A percentile compares a stretch with the other conserved stretches of the same genome.
Conservation (phyloP, 2,113 vertebrate genomes). For the Mastomys coucha region DNA sequence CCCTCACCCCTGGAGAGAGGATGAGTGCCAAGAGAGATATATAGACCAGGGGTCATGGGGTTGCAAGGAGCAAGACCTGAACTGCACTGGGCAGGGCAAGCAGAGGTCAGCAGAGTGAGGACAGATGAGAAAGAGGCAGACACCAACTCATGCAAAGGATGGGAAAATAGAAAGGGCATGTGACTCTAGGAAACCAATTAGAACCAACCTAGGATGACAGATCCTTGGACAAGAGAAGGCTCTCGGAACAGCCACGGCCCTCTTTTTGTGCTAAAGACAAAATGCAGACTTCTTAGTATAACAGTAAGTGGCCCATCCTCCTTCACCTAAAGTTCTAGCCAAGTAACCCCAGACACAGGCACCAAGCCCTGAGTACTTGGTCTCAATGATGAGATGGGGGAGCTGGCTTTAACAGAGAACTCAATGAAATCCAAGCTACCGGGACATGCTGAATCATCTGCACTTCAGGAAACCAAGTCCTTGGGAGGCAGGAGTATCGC, state of each 20-base stretch:
- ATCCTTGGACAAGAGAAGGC: neutral
- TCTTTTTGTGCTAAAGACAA: neutral
- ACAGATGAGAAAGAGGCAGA: neutral
- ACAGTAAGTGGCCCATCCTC: neutral
- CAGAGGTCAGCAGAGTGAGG: neutral
- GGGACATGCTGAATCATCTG: slow-evolving; percentile 68
- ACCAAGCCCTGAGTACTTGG: neutral
- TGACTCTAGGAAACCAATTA: neutral
- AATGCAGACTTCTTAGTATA: neutral
- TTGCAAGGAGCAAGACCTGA: neutral
- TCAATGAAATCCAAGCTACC: slow-evolving; percentile 20
- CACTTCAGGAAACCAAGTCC: slow-evolving; percentile 71
- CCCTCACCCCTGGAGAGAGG: neutral
- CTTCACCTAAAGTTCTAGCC: neutral
- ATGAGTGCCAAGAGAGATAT: neutral
- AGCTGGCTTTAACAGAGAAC: slow-evolving; percentile 44
- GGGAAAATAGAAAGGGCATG: neutral
- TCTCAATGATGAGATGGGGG: neutral
- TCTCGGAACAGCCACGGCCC: neutral
- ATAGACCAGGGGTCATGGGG: accelerated
- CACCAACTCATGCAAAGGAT: neutral
- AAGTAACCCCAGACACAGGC: neutral
- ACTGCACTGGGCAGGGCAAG: neutral
- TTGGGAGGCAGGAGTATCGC: slow-evolving; percentile 49
- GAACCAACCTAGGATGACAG: neutral